Conservation (phyloP, 1,140 invertebrate species). For the Cyphomyrmex costatus region DNA sequence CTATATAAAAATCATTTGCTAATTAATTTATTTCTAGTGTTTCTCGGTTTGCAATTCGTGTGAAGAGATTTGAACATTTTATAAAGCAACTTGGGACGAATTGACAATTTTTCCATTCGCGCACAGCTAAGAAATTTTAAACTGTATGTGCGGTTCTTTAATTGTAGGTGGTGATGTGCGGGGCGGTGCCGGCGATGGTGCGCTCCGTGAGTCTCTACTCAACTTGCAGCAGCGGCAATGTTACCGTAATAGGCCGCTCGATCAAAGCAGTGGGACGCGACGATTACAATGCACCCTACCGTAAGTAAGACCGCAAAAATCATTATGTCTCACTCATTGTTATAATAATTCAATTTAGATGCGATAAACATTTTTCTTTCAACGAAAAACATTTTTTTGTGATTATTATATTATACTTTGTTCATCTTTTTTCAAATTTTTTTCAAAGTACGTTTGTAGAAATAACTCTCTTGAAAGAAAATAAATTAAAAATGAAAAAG, state of each 20-base stretch:
- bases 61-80: background rate
- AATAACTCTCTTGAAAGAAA: too few relatives aligned
- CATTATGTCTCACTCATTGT: background rate
- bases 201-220: conserved; percentile 90
- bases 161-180: conserved; percentile 90
- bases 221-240: conserved; percentile 87
- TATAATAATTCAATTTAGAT: conserved; percentile 1
- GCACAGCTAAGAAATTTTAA: background rate
- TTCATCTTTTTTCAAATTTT: background rate
- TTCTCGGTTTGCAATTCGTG: background rate
- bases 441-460: conserved; percentile 14
- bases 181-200: conserved; percentile 90
- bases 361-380: background rate
- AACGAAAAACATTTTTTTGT: background rate
- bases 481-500: too few relatives aligned
- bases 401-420: background rate
- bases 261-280: conserved; percentile 83
- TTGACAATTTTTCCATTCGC: background rate
- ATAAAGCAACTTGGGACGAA: background rate
- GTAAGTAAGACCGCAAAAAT: conserved; percentile 80
- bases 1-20: too few relatives aligned
- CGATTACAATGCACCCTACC: conserved; percentile 84
- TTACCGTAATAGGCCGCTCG: conserved; percentile 85
- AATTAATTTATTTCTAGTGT: background rate
- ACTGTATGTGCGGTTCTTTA: conserved; percentile 39